Evolutionary conservation across 2,113 vertebrate genomes (phyloP).

Genomic region (Saimiri boliviensis): DNA sequence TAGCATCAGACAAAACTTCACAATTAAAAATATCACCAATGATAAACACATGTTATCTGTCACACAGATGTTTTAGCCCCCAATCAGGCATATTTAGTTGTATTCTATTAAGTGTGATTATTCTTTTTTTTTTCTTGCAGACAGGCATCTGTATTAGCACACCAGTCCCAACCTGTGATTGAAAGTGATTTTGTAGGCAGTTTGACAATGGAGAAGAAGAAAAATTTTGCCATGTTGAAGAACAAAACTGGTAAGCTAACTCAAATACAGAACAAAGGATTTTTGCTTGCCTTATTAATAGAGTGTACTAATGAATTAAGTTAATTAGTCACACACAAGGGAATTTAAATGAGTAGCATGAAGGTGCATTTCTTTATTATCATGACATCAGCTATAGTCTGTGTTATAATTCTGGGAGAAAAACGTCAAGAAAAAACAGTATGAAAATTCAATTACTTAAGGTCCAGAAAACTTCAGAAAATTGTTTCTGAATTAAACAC

Average conservation of each 20-base stretch:
- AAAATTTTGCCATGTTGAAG: constrained; percentile 3
- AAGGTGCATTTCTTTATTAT: constrained; percentile 3
- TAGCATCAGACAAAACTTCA: neutral
- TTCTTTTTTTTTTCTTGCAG: neutral
- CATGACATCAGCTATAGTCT: neutral
- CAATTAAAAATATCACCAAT: neutral
- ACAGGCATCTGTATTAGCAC: neutral
- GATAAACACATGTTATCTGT: neutral
- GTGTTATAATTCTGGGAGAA: constrained; percentile 1
- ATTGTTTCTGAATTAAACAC: constrained; percentile 27
- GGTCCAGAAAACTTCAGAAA: constrained; percentile 18
- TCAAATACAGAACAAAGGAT: constrained; percentile 11
- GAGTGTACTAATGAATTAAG: neutral
- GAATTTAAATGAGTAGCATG: neutral
- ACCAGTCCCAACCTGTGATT: neutral
- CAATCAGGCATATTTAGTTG: neutral
- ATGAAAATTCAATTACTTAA: constrained; percentile 16
- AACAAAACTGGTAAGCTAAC: constrained; percentile 12
- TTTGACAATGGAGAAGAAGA: neutral
- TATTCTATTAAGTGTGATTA: neutral
- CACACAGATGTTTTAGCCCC: neutral
- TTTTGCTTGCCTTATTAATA: neutral
- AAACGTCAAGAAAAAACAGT: neutral
- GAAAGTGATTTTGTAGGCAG: constrained; percentile 29
- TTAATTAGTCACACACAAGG: neutral